A percentile compares a stretch with the other conserved stretches of the same genome.
These are phyloP conservation scores for Cercopithecus mona DNA, from an alignment of 2,113 vertebrate species.

Conservation along the genomic window DNA sequence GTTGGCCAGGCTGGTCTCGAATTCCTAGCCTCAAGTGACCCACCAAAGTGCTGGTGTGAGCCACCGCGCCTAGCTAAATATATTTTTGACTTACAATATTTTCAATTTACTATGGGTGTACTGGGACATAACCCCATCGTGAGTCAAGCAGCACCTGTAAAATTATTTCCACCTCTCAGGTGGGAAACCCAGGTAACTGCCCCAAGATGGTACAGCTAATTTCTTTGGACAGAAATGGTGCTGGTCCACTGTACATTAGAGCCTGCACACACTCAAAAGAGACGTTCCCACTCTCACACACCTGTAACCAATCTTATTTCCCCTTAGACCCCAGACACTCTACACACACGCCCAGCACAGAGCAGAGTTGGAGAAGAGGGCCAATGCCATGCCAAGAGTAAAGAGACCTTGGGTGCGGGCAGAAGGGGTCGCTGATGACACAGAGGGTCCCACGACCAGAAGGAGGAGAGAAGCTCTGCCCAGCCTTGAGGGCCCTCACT, in stretches of 20 bases:
- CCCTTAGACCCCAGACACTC: background rate
- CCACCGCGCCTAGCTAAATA: too few species aligned
- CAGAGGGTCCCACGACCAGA: background rate
- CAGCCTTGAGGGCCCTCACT: background rate
- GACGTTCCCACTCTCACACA: background rate
- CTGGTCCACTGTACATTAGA: background rate
- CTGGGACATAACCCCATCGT: background rate
- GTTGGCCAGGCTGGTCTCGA: too few species aligned
- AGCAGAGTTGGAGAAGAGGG: background rate
- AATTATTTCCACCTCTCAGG: background rate
- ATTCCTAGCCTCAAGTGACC: too few species aligned
- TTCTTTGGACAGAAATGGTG: background rate
- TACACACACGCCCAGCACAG: background rate
- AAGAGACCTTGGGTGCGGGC: background rate
- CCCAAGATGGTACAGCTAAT: background rate
- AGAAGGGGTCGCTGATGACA: background rate
- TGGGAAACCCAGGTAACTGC: background rate
- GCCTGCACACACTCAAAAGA: background rate
- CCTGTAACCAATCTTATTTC: background rate
- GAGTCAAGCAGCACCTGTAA: background rate
- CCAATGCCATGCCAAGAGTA: rapidly evolving
- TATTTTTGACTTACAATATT: background rate
- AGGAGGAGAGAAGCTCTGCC: rapidly evolving
- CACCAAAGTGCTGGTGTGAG: too few species aligned
- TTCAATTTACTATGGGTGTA: background rate